These are phyloP conservation scores for Pheosia tremula DNA, from an alignment of 2,888 invertebrate genomes.

Conservation along the genomic window DNA sequence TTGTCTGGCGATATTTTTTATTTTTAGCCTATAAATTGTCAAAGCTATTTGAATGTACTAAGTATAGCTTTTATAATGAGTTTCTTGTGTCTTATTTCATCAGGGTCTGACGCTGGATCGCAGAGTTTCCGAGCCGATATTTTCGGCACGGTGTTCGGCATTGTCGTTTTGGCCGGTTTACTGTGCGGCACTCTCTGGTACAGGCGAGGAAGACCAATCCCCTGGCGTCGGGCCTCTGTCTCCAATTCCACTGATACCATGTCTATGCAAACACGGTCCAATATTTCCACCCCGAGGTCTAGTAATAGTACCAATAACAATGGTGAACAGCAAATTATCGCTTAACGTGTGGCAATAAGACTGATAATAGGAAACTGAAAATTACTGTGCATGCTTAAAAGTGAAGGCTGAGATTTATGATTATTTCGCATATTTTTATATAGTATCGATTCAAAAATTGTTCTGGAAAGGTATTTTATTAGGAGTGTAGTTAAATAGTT, in stretches of 20 bases:
- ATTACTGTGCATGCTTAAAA: not conserved
- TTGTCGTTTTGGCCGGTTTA: conserved; percentile 38
- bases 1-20: too few species aligned
- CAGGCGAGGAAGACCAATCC: conserved; percentile 38
- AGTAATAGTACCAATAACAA: conserved; percentile 23
- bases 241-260: conserved; percentile 11
- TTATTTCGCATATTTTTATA: too few species aligned
- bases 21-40: too few species aligned
- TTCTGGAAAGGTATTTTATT: too few species aligned
- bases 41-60: too few species aligned
- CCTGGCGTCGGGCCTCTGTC: conserved; percentile 13
- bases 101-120: not conserved
- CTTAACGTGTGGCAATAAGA: not conserved
- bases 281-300: conserved; percentile 1
- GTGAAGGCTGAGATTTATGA: not conserved
- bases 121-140: conserved; percentile 53
- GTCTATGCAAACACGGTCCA: conserved; percentile 5
- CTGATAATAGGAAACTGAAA: too few species aligned
- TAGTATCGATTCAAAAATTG: too few species aligned
- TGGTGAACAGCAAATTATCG: conserved; percentile 4
- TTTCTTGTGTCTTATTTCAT: not conserved
- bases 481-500: too few species aligned
- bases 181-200: conserved; percentile 51
- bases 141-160: conserved; percentile 55
- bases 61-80: too few species aligned